Evolutionary conservation across 1,140 invertebrate species (phyloP), one percentile per base, ranked within the genome.

Genomic region (Leptopilina boulardi): DNA sequence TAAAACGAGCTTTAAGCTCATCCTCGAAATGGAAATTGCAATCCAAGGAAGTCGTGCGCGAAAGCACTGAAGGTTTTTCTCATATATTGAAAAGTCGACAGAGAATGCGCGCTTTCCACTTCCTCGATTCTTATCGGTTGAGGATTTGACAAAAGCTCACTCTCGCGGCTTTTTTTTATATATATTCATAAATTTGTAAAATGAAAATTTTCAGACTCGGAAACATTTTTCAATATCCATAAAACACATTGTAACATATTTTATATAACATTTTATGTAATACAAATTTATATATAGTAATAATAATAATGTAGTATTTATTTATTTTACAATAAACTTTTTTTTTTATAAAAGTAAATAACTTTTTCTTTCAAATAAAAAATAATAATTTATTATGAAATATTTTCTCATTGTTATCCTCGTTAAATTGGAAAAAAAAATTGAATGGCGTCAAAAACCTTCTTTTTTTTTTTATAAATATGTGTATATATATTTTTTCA

Each of bases 11-110:
- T 34, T 30, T 15, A 66, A 66, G 59, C 26, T 66, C 23, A 66
- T 34, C 59, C 59, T 30, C 59, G 59, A 66, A n/a, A 66, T 66
- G 26, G 26, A 66, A 66, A 66, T 66, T 66, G 59, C 59, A n/a
- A 66, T 66, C 59, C 59, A 23, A 66, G 59, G 23, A 66, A 66
- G 59, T 66, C 59, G 23, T 30, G 59, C 59, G 59, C 23, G 59
- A 66, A 66, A 66, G 59, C 59, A 66, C 26, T 30, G 26, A 66
- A 34, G 59, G 59, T 66, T 66, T 30, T n/a, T n/a, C n/a, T n/a
- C n/a, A n/a, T 23, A 66, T 66, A 66, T 66, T 34, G 59, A 66
- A n/a, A 66, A 66, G 59, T 66, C 23, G 56, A 30, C 26, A 30
- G 59, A 30, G 59, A 66, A 66, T 66, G 59, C n/a, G n/a, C n/a